Evolutionary conservation across 1,140 invertebrate genomes (phyloP).

Genomic region (Trichonephila clavipes): DNA sequence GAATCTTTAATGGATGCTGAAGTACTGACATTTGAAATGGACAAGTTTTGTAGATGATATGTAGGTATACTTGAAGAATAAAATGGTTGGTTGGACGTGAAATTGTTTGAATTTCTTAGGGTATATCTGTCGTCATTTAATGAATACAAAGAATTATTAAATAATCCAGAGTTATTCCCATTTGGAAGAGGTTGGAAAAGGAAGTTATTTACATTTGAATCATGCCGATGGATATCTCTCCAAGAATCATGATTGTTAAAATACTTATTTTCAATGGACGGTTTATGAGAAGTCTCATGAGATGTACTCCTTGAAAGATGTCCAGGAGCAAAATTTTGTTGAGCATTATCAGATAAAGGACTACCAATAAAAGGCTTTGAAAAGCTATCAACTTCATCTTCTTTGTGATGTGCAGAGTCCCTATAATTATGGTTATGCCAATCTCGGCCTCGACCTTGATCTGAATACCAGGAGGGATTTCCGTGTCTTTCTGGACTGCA

Average conservation of each 20-base stretch:
- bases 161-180: conserved; percentile 20
- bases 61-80: conserved; percentile 59
- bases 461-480: conserved; percentile 74
- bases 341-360: conserved; percentile 63
- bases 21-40: background rate
- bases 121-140: conserved; percentile 62
- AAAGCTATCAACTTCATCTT: conserved; percentile 53
- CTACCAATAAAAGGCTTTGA: conserved; percentile 46
- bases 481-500: conserved; percentile 67
- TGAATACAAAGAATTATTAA: conserved; percentile 57
- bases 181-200: conserved; percentile 41
- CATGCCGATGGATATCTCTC: conserved; percentile 53
- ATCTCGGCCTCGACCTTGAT: conserved; percentile 63
- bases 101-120: conserved; percentile 20
- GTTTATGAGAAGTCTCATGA: background rate
- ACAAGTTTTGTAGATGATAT: conserved; percentile 54
- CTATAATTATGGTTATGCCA: conserved; percentile 75
- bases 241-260: conserved; percentile 39
- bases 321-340: conserved; percentile 33
- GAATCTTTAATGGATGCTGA: conserved; percentile 40
- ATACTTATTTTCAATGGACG: conserved; percentile 43
- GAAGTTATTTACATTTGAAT: conserved; percentile 61
- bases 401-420: conserved; percentile 41
- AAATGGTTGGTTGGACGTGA: conserved; percentile 26
- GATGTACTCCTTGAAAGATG: background rate